Base-by-base conservation (phyloP, 2,113 vertebrate genomes). In the Drymodes brunneopygia region DNA sequence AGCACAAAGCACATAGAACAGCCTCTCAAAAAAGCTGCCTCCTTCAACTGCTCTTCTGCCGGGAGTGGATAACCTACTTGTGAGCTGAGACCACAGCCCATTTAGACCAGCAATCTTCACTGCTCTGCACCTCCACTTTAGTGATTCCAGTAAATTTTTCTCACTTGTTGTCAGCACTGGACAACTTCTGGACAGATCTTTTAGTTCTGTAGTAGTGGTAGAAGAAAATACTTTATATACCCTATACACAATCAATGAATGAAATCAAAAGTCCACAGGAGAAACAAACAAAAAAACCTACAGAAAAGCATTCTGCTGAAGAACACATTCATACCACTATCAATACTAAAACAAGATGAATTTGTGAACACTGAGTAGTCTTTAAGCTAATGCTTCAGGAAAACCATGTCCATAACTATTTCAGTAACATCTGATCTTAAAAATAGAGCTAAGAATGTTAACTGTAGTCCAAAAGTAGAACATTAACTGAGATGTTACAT, bases 221-320 rank as follows among this genome's bases (percentile, higher is more conserved):
- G 27, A 48, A 64, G 35, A 50, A 83, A 83, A 15, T 50, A 71
- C 31, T 24, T 42, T 50, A 64, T 8, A 23, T 15, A 35, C 6
- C 12, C 23, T 42, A 45, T 10, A 58, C 9, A 38, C 6, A 51
- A 23, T 19, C 3, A 73, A 24, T 53, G 5, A 57, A 64, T 16
- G 2, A 23, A 45, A 72, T 56, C n/a, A 27, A 27, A 66, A 35
- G 10, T 11, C 9, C 35, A 36, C 31, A 57, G 3, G 6, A 65
- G 28, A 72, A 73, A 56, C 6, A 78, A 67, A 61, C 6, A 36
- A 73, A 25, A 66, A 44, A 12, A 0, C 1, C 3, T 1, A 11
- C 8, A 62, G 27, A 61, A 86, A 44, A n/a, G 17, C 25, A 61
- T 65, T 27, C 28, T 42, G 53, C 9, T 61, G 33, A 56, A 77